Percentiles rank a stretch among this genome's conserved stretches.
These are phyloP conservation scores for Candoia aspera DNA, from an alignment of 2,113 vertebrate genomes.

Conservation along the genomic window DNA sequence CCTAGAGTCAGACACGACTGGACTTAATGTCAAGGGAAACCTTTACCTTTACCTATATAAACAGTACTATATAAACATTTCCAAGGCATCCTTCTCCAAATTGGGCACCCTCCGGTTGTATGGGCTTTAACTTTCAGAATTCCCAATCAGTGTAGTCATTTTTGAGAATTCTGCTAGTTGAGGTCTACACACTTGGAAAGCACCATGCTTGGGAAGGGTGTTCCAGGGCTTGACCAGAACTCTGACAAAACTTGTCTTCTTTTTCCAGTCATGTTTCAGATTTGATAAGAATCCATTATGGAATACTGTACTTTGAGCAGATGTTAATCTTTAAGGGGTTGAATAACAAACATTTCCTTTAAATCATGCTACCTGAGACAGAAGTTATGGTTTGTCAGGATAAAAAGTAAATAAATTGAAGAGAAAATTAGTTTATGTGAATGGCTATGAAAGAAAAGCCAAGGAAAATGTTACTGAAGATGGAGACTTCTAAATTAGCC, in stretches of 20 bases:
- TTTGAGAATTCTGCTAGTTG: background rate
- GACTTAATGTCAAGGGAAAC: too few relatives aligned
- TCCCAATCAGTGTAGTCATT: background rate
- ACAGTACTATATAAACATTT: background rate
- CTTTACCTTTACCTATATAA: too few relatives aligned
- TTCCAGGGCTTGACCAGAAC: background rate
- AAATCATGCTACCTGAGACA: slow-evolving; percentile 51
- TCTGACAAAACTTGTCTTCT: slow-evolving; percentile 2
- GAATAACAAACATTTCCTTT: slow-evolving; percentile 31
- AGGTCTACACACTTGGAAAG: background rate
- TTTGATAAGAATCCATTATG: slow-evolving; percentile 24
- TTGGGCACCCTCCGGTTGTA: background rate
- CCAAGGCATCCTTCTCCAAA: background rate
- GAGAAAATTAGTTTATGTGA: slow-evolving; percentile 33
- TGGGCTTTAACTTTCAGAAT: background rate
- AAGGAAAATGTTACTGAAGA: background rate
- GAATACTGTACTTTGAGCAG: slow-evolving; percentile 29
- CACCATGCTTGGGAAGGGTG: background rate
- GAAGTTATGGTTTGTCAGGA: slow-evolving; percentile 30
- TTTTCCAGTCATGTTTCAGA: slow-evolving; percentile 25
- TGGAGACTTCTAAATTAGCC: background rate
- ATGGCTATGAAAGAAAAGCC: background rate
- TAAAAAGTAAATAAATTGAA: slow-evolving; percentile 68
- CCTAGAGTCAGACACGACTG: too few relatives aligned
- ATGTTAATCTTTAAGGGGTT: slow-evolving; percentile 17